Conservation (phyloP, 2,113 vertebrate genomes). For the Ptilorrhoa leucosticta region DNA sequence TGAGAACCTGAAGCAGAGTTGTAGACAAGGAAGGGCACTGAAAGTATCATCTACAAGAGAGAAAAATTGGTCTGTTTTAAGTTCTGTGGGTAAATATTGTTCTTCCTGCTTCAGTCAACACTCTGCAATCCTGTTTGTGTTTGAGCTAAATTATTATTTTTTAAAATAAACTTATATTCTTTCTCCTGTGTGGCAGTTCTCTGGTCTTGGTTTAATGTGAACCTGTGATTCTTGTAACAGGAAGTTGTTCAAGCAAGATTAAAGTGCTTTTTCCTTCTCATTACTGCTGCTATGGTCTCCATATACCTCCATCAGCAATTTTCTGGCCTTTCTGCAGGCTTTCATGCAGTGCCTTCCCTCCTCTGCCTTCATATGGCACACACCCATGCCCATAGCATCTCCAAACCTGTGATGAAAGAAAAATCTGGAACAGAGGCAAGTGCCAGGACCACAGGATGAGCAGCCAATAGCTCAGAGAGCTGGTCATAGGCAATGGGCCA, state of each 20-base stretch:
- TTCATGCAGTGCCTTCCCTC: not conserved
- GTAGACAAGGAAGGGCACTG: not conserved
- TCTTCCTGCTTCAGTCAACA: not conserved
- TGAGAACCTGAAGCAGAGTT: not conserved
- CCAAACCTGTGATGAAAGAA: not conserved
- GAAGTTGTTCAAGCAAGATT: not conserved
- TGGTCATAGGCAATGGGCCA: not conserved
- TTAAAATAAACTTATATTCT: slow-evolving; percentile 47
- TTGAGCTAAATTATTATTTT: slow-evolving; percentile 62
- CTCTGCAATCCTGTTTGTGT: not conserved
- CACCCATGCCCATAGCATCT: not conserved
- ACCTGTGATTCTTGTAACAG: not conserved
- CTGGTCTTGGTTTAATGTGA: not conserved
- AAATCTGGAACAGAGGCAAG: not conserved
- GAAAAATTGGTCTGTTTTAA: not conserved
- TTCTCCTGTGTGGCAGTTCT: not conserved
- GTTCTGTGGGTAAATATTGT: not conserved
- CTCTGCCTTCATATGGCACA: not conserved
- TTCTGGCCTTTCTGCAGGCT: not conserved
- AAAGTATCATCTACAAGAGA: not conserved
- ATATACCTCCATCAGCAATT: not conserved
- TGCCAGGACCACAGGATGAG: not conserved
- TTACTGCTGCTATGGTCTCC: not conserved
- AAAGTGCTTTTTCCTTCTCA: not conserved
- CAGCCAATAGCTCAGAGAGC: not conserved